Evolutionary conservation across 2,888 invertebrate species (phyloP), one percentile per base, ranked within the genome.

Genomic region (Cordylochernes scorpioides): DNA sequence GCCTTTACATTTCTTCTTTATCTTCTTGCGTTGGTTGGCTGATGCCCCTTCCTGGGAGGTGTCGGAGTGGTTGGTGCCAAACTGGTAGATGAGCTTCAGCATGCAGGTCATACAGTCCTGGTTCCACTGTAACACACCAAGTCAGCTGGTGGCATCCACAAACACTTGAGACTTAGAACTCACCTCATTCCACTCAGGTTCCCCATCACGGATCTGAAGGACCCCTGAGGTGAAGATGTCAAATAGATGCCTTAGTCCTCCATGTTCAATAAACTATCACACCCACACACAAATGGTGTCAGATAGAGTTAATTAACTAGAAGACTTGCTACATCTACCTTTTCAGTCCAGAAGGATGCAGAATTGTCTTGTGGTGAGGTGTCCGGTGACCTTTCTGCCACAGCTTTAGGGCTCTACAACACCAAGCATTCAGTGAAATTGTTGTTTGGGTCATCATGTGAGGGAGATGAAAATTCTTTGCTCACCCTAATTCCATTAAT

Each of bases 51-150:
- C n/a, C 16, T 28, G 9, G 42, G 40, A n/a, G n/a, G n/a, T n/a
- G n/a, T n/a, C n/a, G n/a, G n/a, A n/a, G n/a, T n/a, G n/a, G n/a
- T 48, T 61, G 7, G 80, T 71, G 1, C 84, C 82, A 29, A 86
- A 63, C 37, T 82, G 69, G 51, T 77, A 80, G 6, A 86, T 57
- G 38, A 84, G 63, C 46, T 82, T 74, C 29, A 88, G 51, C 7
- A 88, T 55, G 40, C 75, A 68, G 3, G 84, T 82, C 16, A 88
- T 58, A 46, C 84, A 86, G 49, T 88, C 88, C 49, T 84, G 84
- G 31, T 82, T 69, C 88, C 88, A 88, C 55, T 86, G 41, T 17
- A 40, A 37, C 5, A 5, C 12, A 29, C n/a, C n/a, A 19, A 19
- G n/a, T 19, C 8, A 19, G 19, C n/a, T 12, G 4, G n/a, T 16